These are phyloP conservation scores for Ctena decussata DNA, from an alignment of 2,888 invertebrate genomes.

Conservation along the genomic window DNA sequence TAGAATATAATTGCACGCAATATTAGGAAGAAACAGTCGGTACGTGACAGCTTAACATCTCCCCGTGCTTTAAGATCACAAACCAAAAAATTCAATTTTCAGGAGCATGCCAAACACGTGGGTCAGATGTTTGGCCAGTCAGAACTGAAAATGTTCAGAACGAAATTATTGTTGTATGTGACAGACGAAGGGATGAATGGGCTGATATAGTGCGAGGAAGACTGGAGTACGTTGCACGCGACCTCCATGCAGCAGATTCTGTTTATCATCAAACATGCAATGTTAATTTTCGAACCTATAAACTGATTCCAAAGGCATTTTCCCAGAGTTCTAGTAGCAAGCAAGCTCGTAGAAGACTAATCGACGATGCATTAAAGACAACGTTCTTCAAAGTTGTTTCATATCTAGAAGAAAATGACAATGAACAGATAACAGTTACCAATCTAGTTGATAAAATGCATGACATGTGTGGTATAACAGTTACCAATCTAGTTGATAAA, in stretches of 20 bases:
- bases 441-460: conserved; percentile 43
- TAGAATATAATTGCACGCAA: not conserved
- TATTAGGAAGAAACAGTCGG: not conserved
- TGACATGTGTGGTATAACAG: conserved; percentile 37
- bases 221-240: not conserved
- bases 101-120: conserved; percentile 5
- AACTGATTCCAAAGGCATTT: conserved; percentile 3
- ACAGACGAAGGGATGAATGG: not conserved
- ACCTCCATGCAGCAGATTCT: not conserved
- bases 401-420: conserved; percentile 46
- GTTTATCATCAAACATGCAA: conserved; percentile 7
- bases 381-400: not conserved
- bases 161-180: conserved; percentile 16
- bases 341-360: not conserved
- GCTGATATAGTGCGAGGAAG: not conserved
- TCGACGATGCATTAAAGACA: not conserved
- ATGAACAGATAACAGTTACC: conserved; percentile 36
- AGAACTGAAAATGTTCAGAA: conserved; percentile 16
- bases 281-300: not conserved
- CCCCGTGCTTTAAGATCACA: not conserved
- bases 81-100: conserved; percentile 6
- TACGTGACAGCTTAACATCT: not conserved
- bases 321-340: not conserved
- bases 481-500: conserved; percentile 31
- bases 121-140: conserved; percentile 29